A percentile compares a stretch with the other conserved stretches of the same genome.
Conservation (phyloP, 2,888 invertebrate species). For the Hypselothyrea guttata region DNA sequence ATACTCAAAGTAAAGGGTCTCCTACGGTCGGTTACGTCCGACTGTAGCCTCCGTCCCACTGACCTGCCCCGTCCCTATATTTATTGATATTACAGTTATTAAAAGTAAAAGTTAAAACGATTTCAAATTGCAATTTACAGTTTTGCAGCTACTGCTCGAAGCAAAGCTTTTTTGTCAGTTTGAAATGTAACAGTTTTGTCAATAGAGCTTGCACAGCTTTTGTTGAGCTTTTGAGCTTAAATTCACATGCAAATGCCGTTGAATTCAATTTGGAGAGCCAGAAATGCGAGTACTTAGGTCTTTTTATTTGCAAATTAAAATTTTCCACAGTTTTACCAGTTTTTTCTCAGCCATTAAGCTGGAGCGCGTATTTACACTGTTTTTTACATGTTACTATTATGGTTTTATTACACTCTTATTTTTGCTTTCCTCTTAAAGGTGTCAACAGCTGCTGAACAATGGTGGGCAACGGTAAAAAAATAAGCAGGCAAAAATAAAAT, state of each 20-base stretch:
- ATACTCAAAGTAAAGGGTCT: too few species aligned
- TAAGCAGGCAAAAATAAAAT: slow-evolving; percentile 4
- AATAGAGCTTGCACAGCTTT: background rate
- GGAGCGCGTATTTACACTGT: slow-evolving; percentile 29
- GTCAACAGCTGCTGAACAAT: slow-evolving; percentile 64
- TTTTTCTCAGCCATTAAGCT: slow-evolving; percentile 3
- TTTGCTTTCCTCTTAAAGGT: slow-evolving; percentile 58
- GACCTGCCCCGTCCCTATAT: too few species aligned
- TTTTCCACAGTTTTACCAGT: background rate
- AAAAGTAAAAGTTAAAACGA: too few species aligned
- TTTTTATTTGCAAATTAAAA: background rate
- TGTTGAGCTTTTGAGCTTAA: slow-evolving; percentile 1
- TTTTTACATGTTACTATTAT: slow-evolving; percentile 30
- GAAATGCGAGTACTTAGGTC: too few species aligned
- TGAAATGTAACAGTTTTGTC: background rate
- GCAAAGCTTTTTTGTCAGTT: background rate
- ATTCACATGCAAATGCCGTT: background rate
- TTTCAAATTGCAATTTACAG: too few species aligned
- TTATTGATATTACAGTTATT: too few species aligned
- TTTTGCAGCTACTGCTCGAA: background rate
- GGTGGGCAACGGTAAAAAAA: slow-evolving; percentile 34
- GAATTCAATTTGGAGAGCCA: too few species aligned
- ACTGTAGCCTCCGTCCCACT: too few species aligned
- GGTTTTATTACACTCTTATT: slow-evolving; percentile 19
- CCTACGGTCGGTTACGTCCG: too few species aligned